Evolutionary conservation across 2,113 vertebrate species (phyloP).

Genomic region (Asarcornis scutulata): DNA sequence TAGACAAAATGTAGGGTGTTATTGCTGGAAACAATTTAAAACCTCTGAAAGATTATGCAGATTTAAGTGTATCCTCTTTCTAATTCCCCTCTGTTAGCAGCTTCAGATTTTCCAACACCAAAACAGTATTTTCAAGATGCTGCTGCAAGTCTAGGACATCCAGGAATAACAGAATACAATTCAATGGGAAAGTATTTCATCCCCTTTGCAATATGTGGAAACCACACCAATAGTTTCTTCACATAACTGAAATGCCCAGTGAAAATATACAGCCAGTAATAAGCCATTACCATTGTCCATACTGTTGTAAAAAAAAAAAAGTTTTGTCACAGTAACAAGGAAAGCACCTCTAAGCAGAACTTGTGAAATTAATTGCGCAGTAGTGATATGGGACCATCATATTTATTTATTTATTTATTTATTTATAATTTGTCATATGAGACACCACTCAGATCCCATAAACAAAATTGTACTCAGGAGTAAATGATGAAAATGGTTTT

Average conservation of each 20-base stretch:
- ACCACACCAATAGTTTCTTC: background rate
- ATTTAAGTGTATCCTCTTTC: background rate
- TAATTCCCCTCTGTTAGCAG: background rate
- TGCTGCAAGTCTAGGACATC: background rate
- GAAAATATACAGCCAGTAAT: background rate
- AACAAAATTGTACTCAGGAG: background rate
- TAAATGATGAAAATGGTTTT: background rate
- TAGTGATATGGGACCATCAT: background rate
- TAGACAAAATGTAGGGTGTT: background rate
- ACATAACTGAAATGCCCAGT: background rate
- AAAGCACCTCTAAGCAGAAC: background rate
- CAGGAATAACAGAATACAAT: background rate
- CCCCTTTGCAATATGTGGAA: background rate
- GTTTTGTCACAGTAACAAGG: background rate
- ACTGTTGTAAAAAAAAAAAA: background rate
- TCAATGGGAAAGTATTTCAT: background rate
- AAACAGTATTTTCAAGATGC: background rate
- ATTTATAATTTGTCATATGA: background rate
- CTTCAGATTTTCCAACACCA: background rate
- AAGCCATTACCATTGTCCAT: background rate
- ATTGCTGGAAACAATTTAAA: background rate
- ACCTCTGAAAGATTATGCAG: background rate
- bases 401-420: background rate
- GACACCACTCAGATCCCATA: background rate
- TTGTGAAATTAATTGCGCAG: background rate